Evolutionary conservation across 1,140 invertebrate genomes (phyloP), one percentile per base, ranked within the genome.

Genomic region (Magallana ariakensis): DNA sequence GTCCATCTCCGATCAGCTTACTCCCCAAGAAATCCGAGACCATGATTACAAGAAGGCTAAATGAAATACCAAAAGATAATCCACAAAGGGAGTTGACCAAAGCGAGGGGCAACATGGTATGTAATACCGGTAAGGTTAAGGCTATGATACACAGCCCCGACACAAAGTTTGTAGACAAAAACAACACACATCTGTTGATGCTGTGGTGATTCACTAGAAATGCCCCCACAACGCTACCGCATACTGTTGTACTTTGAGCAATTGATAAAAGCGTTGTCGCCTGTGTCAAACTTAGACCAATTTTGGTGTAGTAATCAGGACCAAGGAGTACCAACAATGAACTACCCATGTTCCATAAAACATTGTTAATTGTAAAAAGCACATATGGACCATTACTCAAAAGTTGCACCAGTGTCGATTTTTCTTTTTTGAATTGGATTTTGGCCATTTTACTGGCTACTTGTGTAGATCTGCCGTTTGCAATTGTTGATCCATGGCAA

Each of bases 321-420:
- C 75, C 90, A 85, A 92, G 91, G 1, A 93, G 70, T 62, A 91
- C 62, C 0, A 91, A 33, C 13, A 92, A 89, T 15, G 86, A 85
- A 15, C 80, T 81, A 10, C 90, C 92, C 19, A 91, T 88, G 86
- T 94, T 94, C 93, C 93, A 94, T 60, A 93, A 85, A 11, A 93
- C 89, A 80, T 92, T 93, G 53, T 92, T 93, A 26, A 92, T 11
- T 83, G 91, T 92, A 62, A 91, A 93, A 15, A 93, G 84, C 55
- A 91, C 75, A 83, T 93, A 93, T 54, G 87, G 85, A 19, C 90
- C 62, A 80, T 92, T 88, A 55, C 85, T 90, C 16, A 57, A 16
- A 10, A 84, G 4, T 13, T 9, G 8, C 15, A n/a, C 9, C 55
- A 26, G 16, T 19, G 11, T 22, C 8, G 56, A 84, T 15, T 84